A percentile compares a stretch with the other conserved stretches of the same genome.
Evolutionary conservation across 2,797 vertebrate species (phyloP).

Genomic region (Centroberyx gerrardi): DNA sequence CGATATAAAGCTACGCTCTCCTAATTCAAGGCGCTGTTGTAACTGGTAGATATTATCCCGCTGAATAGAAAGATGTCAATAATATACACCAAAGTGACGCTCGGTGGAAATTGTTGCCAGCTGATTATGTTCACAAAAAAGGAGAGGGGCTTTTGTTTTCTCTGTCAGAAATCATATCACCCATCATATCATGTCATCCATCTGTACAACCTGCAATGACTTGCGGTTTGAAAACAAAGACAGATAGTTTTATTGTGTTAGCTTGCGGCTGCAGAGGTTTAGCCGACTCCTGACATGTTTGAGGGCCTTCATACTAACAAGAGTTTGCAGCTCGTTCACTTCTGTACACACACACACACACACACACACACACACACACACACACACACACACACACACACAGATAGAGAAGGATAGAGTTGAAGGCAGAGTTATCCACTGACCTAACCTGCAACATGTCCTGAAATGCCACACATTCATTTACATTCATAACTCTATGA

Average conservation of each 20-base stretch:
- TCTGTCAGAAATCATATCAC: constrained; percentile 30
- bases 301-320: not conserved
- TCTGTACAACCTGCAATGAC: constrained; percentile 23
- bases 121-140: constrained; percentile 39
- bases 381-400: too few relatives aligned
- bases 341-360: not conserved
- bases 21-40: constrained; percentile 40
- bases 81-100: constrained; percentile 12
- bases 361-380: too few relatives aligned
- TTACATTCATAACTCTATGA: too few relatives aligned
- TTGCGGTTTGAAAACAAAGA: constrained; percentile 15
- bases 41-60: constrained; percentile 39
- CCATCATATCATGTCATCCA: constrained; percentile 27
- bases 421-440: not conserved
- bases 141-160: constrained; percentile 30
- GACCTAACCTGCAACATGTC: not conserved
- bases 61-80: constrained; percentile 31
- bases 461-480: too few relatives aligned
- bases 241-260: not conserved
- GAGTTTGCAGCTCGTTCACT: not conserved
- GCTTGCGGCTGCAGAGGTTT: constrained; percentile 4
- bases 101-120: constrained; percentile 34
- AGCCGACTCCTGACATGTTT: not conserved
- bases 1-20: constrained; percentile 14
- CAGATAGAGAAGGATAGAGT: too few relatives aligned